Percentiles rank a stretch among this genome's conserved stretches.
phyloP scores from a whole-genome alignment of 2,888 invertebrate genomes.

The Nymphalis urticae region DNA sequence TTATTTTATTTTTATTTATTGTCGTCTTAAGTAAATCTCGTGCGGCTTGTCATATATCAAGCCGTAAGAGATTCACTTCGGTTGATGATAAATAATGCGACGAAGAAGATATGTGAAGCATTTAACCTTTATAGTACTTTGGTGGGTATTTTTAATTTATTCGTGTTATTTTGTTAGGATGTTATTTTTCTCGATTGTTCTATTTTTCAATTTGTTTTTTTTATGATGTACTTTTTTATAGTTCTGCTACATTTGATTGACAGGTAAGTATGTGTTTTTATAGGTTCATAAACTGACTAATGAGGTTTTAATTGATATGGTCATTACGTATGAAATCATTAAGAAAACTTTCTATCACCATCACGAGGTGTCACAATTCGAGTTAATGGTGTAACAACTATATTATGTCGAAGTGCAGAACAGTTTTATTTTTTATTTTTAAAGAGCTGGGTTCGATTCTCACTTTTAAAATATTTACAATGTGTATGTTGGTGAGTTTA shows the following conservation, averaged over 20 bases:
- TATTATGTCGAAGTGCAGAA: not conserved
- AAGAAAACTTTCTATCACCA: not conserved
- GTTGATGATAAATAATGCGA: conserved; percentile 48
- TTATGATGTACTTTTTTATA: not conserved
- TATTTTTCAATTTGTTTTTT: not conserved
- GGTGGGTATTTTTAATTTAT: not conserved
- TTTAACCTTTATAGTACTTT: not conserved
- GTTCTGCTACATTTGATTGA: not conserved
- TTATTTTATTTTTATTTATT: conserved; percentile 35
- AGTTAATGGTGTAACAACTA: not conserved
- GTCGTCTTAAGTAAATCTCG: conserved; percentile 76
- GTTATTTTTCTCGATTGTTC: not conserved
- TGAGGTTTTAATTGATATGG: not conserved
- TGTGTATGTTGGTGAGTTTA: too few species aligned
- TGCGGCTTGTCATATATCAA: conserved; percentile 63
- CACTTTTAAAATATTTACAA: too few species aligned
- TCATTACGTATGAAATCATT: not conserved
- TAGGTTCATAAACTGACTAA: not conserved
- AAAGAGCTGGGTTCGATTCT: too few species aligned
- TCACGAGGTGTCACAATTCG: not conserved
- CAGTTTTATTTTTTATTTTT: too few species aligned
- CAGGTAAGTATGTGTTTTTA: not conserved
- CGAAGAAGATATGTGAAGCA: not conserved
- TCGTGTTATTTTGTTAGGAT: not conserved
- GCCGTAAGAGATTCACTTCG: conserved; percentile 70